A percentile compares a stretch with the other conserved stretches of the same genome.
These are phyloP conservation scores for Tigriopus californicus DNA, from an alignment of 2,888 invertebrate genomes.

Conservation along the genomic window DNA sequence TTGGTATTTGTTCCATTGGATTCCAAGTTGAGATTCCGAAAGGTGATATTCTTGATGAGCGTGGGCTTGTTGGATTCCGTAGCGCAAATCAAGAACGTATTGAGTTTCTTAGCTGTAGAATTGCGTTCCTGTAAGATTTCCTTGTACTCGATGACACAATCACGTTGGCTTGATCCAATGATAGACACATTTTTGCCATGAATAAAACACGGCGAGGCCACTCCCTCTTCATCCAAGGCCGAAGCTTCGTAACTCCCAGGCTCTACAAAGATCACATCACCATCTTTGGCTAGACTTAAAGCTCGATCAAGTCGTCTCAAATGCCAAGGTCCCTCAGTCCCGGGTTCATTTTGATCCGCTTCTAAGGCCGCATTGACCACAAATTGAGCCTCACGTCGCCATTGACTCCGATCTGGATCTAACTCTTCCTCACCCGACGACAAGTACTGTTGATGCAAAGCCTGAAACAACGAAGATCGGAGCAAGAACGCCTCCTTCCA, in stretches of 20 bases:
- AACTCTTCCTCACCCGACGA: background rate
- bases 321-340: too few species aligned
- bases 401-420: background rate
- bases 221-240: background rate
- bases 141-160: background rate
- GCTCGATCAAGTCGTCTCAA: too few species aligned
- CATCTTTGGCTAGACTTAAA: background rate
- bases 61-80: background rate
- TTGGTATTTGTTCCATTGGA: background rate
- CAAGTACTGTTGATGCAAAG: background rate
- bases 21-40: background rate
- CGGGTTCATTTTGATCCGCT: too few species aligned
- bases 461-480: background rate
- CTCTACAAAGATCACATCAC: background rate
- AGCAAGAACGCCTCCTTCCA: background rate
- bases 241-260: background rate
- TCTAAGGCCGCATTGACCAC: background rate
- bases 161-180: background rate
- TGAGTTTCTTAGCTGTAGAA: background rate
- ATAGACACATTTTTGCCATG: background rate
- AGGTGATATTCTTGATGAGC: background rate
- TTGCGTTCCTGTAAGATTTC: background rate
- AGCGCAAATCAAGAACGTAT: background rate
- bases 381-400: background rate
- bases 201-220: background rate